Percentiles rank a stretch among this genome's conserved stretches.
These are phyloP conservation scores for Schizopygopsis malacanthus DNA, from an alignment of 2,797 vertebrate species.

Conservation along the genomic window DNA sequence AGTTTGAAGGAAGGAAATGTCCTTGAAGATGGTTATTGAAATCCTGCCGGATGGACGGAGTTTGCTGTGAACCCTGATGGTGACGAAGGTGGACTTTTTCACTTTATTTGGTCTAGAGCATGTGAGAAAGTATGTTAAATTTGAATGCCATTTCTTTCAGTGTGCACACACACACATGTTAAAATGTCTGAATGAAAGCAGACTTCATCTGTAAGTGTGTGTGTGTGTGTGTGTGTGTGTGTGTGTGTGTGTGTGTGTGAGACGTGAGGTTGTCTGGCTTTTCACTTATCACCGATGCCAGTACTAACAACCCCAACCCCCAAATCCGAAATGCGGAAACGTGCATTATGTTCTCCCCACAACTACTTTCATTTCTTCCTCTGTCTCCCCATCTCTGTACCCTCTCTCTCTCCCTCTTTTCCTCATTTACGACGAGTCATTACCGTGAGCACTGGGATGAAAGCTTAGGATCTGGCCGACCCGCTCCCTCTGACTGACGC, in stretches of 20 bases:
- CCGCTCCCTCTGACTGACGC: slow-evolving; percentile 65
- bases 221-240: background rate
- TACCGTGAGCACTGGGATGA: slow-evolving; percentile 68
- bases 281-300: slow-evolving; percentile 68
- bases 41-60: slow-evolving; percentile 54
- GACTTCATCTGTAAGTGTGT: slow-evolving; percentile 34
- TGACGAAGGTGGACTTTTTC: background rate
- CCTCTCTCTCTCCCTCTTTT: slow-evolving; percentile 37
- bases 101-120: slow-evolving; percentile 10
- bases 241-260: slow-evolving; percentile 44
- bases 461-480: slow-evolving; percentile 69
- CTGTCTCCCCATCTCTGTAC: slow-evolving; percentile 41
- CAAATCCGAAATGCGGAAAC: slow-evolving; percentile 67
- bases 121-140: background rate
- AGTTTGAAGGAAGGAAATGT: slow-evolving; percentile 71
- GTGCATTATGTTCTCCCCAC: slow-evolving; percentile 43
- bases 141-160: slow-evolving; percentile 5
- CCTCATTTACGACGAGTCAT: slow-evolving; percentile 67
- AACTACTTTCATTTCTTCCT: slow-evolving; percentile 46
- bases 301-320: slow-evolving; percentile 57
- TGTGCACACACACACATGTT: background rate
- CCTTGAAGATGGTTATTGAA: slow-evolving; percentile 80
- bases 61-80: background rate
- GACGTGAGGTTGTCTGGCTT: slow-evolving; percentile 67
- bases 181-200: slow-evolving; percentile 35